phyloP scores from a whole-genome alignment of 2,113 vertebrate species.

The Vidua chalybeata region DNA sequence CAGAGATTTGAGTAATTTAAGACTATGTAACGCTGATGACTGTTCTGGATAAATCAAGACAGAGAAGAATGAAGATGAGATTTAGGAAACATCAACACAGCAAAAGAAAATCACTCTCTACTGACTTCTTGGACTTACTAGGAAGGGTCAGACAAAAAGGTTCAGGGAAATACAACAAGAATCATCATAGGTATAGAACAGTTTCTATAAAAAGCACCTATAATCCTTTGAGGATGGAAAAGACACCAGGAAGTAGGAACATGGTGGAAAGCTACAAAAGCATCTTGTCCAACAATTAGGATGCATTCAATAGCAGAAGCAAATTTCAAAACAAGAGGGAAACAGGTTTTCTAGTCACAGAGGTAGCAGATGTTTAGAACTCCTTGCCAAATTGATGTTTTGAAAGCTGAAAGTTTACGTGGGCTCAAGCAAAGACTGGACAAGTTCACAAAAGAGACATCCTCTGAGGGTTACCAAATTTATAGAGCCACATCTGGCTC shows the following conservation, averaged over 20 bases:
- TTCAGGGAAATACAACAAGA: background rate
- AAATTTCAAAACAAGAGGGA: background rate
- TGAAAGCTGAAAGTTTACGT: background rate
- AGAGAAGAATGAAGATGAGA: background rate
- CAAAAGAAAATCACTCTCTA: background rate
- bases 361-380: background rate
- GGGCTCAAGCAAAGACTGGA: background rate
- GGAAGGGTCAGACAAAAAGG: background rate
- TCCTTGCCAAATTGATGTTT: background rate
- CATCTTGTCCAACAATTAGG: background rate
- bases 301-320: background rate
- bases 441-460: background rate
- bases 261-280: background rate
- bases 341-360: background rate
- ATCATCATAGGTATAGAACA: background rate
- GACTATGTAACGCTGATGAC: background rate
- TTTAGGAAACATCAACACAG: background rate
- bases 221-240: background rate
- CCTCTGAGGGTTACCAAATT: conserved; percentile 31
- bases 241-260: background rate
- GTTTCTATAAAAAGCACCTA: background rate
- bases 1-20: background rate
- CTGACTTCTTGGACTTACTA: background rate
- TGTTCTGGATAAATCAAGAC: background rate
- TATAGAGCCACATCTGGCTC: conserved; percentile 30